Base-by-base conservation (phyloP, 2,113 vertebrate species). In the Crypturellus undulatus region DNA sequence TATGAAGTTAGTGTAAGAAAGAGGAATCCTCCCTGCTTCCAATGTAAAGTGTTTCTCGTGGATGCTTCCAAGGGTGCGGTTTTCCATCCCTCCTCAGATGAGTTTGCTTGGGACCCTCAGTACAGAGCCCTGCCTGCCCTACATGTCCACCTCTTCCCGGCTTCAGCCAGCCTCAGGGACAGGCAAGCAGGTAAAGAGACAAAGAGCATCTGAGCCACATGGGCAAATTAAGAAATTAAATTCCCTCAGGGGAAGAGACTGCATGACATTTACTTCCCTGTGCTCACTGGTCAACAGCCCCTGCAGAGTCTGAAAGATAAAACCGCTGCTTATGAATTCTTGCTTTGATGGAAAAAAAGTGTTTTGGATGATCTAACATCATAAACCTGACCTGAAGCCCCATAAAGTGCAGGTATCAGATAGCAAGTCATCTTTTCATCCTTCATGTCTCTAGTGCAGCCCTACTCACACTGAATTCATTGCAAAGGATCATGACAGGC, bases 21-120 rank as follows among this genome's bases (percentile, higher is more conserved):
- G 30, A n/a, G 40, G 16, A 63, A 71, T 78, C 45, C 70, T 40
- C 49, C 17, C 49, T 28, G 24, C 34, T 43, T 83, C 25, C 62
- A 0, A 0, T 17, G 10, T 7, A 7, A 72, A 30, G 1, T 34
- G 70, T 52, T 79, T 38, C 58, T 40, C 24, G 3, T 21, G 56
- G 25, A 25, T 84, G 47, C 47, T 81, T 71, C 42, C 12, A 1
- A 60, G 38, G 15, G 16, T 38, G 26, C 70, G 11, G 9, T 47
- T 72, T 64, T 52, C 28, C 62, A 12, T 56, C 16, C 40, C 25
- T 54, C 59, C n/a, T 32, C 11, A 9, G 25, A 0, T 43, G 63
- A 17, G 34, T 21, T 19, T 56, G 26, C 22, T 68, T 38, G 28
- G 8, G 20, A 22, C 47, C 45, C 26, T 52, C 28, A 38, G 30